Base-by-base conservation (phyloP, 2,888 invertebrate genomes). In the Chrysotoxum bicinctum region DNA sequence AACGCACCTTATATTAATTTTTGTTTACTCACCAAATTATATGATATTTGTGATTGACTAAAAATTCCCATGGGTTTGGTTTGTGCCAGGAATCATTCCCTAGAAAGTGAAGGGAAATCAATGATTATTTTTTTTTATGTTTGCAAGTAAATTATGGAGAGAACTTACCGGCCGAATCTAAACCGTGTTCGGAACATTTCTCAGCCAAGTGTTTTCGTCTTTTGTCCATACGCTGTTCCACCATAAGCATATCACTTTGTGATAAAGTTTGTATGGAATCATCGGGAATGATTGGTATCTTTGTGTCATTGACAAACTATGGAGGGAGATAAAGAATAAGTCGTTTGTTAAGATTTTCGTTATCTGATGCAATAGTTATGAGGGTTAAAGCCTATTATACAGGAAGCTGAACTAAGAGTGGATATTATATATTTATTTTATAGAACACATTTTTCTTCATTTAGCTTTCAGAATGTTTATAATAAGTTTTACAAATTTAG, bases 31-130 rank as follows among this genome's bases (percentile, higher is more conserved):
- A 94, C 97, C 97, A 97, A 90, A 97, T 95, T 73, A 97, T 93
- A 90, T 95, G 96, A 91, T 96, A 95, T 90, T 96, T 95, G 88
- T 94, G 93, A 91, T 96, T 96, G 89, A 97, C 95, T 89, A 97
- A 93, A 91, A 96, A 97, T 91, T 97, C 97, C 97, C 97, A 97
- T 14, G 97, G 95, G 89, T 96, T 96, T 30, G 97, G 95, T 89
- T 94, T 95, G 87, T 92, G 92, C 90, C 91, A 91, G 35, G 91
- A 89, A 87, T 92, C 92, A 76, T 91, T 92, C 73, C 91, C 91
- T 92, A 73, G 73, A 64, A 60, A 30, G 40, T 10, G 9, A 45
- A 45, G 45, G 3, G 1, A 45, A 45, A 40, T 8, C 16, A 40
- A 40, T n/a, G n/a, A 40, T 40, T 40, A n/a, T 3, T 45, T 45